Percentiles rank a stretch among this genome's conserved stretches.
phyloP scores from a whole-genome alignment of 1,140 invertebrate species.

The Eupristina koningsbergeri region DNA sequence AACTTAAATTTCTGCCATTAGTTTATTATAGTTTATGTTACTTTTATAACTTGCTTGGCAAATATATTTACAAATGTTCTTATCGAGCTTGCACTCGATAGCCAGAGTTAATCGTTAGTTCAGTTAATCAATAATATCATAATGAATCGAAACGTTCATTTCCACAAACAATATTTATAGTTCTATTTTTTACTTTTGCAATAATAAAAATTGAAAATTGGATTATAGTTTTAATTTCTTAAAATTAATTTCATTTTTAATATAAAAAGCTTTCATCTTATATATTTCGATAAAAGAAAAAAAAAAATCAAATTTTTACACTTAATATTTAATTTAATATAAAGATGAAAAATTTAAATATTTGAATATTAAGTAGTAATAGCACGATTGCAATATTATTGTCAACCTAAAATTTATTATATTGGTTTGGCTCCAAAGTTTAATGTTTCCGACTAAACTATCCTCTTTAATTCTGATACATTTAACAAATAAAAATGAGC shows the following conservation, averaged over 20 bases:
- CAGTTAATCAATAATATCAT: background rate
- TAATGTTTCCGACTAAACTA: background rate
- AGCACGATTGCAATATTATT: too few relatives aligned
- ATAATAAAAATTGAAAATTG: background rate
- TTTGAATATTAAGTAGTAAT: too few relatives aligned
- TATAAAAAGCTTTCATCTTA: background rate
- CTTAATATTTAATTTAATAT: too few relatives aligned
- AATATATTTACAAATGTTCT: background rate
- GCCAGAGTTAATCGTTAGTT: background rate
- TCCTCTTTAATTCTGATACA: background rate
- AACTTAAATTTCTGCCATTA: background rate
- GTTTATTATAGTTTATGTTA: too few relatives aligned
- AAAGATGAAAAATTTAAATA: too few relatives aligned
- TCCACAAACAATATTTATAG: background rate
- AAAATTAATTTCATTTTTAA: background rate
- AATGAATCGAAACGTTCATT: background rate
- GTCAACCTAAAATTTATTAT: background rate
- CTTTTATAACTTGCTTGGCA: too few relatives aligned
- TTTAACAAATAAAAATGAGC: background rate
- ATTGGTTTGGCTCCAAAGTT: background rate
- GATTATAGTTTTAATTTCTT: background rate
- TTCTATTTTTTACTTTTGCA: background rate
- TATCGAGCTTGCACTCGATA: background rate
- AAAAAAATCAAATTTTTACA: too few relatives aligned
- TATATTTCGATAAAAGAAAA: background rate